Evolutionary conservation across 2,113 vertebrate species (phyloP), one percentile per base, ranked within the genome.

Genomic region (Rhabdomys dilectus): DNA sequence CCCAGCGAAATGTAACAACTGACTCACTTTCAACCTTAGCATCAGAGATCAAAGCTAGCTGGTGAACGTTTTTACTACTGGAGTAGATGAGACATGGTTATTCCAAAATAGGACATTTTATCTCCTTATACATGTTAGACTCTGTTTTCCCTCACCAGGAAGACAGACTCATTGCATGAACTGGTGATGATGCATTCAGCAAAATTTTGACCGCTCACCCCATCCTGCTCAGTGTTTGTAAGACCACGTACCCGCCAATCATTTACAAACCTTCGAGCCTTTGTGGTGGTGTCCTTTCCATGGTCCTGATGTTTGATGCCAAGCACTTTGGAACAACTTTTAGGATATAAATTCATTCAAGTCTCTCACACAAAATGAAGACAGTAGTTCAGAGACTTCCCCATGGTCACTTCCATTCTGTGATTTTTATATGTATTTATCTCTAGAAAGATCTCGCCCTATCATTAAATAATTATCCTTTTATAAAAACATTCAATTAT

Each of bases 21-120:
- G 45, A 75, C 1, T 91, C 62, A 64, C 56, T 29, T 94, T 34
- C 17, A 58, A 21, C 88, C 91, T 92, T 81, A 86, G 29, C 68
- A 77, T 48, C 92, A 89, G 53, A 89, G n/a, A 85, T 58, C 11
- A 78, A 68, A 94, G 15, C 34, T 70, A 48, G 39, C 29, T 89
- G 48, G 88, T 60, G 77, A 34, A 56, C 68, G 84, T 62, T 85
- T 80, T 80, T 88, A 48, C 29, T 42, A 0, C 94, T 87, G 42
- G 24, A 77, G 1, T 51, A 0, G n/a, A 9, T 51, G 51, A 60
- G 16, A 42, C 17, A 66, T 34, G 13, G 48, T 58, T 58, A 22
- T 93, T 72, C 4, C 34, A 81, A 58, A 96, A 31, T n/a, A 53
- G n/a, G 11, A 51, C 2, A 45, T 22, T 91, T 29, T 39, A 34